Percentiles rank a stretch among this genome's conserved stretches.
These are phyloP conservation scores for Drosophila lacteicornis DNA, from an alignment of 1,140 invertebrate genomes.

Conservation along the genomic window DNA sequence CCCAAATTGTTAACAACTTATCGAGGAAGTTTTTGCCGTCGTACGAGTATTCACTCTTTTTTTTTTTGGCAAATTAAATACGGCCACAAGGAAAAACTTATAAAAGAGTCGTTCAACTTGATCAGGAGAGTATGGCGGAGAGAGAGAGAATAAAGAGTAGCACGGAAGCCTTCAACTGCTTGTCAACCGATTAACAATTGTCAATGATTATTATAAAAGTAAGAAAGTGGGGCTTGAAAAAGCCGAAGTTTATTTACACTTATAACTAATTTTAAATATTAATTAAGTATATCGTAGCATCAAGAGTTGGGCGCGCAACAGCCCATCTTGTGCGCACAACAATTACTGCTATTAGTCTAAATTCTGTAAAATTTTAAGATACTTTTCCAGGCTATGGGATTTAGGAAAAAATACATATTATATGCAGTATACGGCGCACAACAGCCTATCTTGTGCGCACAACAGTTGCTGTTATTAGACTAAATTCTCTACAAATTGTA, in stretches of 20 bases:
- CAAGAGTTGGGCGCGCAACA: too few relatives aligned
- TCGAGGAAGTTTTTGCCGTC: constrained; percentile 67
- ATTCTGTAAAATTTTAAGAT: background rate
- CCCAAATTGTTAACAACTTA: constrained; percentile 80
- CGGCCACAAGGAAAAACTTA: constrained; percentile 68
- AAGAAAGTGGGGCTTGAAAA: background rate
- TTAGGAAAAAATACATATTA: too few relatives aligned
- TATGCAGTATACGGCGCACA: too few relatives aligned
- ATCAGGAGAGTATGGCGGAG: constrained; percentile 2
- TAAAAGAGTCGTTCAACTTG: constrained; percentile 78
- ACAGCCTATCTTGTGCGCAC: too few relatives aligned
- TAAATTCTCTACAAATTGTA: background rate
- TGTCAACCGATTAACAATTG: constrained; percentile 58
- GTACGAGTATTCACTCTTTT: constrained; percentile 10
- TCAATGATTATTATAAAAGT: constrained; percentile 47
- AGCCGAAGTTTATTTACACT: background rate
- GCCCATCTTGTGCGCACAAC: too few relatives aligned
- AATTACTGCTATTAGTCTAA: too few relatives aligned
- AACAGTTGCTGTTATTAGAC: too few relatives aligned
- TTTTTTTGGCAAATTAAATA: constrained; percentile 43
- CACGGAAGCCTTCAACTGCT: constrained; percentile 57
- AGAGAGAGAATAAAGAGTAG: constrained; percentile 30
- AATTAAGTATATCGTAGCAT: too few relatives aligned
- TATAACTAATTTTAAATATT: background rate
- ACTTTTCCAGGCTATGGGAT: background rate